A percentile compares a stretch with the other conserved stretches of the same genome.
Conservation (phyloP, 2,888 invertebrate genomes). For the Zaprionus lineosus region DNA sequence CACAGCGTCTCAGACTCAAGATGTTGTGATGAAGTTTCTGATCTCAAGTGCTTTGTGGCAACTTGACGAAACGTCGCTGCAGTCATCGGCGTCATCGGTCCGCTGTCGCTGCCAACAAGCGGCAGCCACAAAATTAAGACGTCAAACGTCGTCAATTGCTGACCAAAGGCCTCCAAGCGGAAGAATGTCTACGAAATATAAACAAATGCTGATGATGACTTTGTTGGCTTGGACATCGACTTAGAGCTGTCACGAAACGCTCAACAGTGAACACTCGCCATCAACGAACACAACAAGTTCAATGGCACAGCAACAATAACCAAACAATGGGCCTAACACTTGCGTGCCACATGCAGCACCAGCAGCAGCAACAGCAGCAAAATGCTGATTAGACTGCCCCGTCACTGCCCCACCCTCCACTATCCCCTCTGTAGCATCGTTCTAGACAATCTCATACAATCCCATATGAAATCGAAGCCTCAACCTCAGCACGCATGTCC, state of each 20-base stretch:
- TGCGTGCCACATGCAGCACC: slow-evolving; percentile 73
- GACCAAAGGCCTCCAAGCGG: slow-evolving; percentile 44
- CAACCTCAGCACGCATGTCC: slow-evolving; percentile 62
- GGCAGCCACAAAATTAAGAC: slow-evolving; percentile 68
- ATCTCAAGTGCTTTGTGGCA: slow-evolving; percentile 68
- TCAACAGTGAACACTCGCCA: slow-evolving; percentile 9
- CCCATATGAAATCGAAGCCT: slow-evolving; percentile 32
- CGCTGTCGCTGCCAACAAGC: slow-evolving; percentile 8
- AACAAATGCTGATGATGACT: slow-evolving; percentile 53
- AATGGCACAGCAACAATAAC: slow-evolving; percentile 58
- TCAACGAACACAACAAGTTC: slow-evolving; percentile 53
- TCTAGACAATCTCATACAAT: background rate
- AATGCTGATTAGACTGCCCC: slow-evolving; percentile 68
- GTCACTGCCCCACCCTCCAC: too few relatives aligned
- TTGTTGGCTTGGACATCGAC: slow-evolving; percentile 21
- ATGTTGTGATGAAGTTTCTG: slow-evolving; percentile 49
- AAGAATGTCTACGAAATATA: slow-evolving; percentile 64
- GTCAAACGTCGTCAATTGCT: slow-evolving; percentile 71
- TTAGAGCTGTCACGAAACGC: slow-evolving; percentile 56
- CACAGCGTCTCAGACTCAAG: slow-evolving; percentile 17
- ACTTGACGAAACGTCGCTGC: slow-evolving; percentile 54
- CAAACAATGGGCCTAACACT: slow-evolving; percentile 54
- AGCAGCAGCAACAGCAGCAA: slow-evolving; percentile 24
- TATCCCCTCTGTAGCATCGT: too few relatives aligned
- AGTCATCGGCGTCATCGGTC: slow-evolving; percentile 6